Base-by-base conservation (phyloP, 2,888 invertebrate genomes). In the Polymixis lichenea region DNA sequence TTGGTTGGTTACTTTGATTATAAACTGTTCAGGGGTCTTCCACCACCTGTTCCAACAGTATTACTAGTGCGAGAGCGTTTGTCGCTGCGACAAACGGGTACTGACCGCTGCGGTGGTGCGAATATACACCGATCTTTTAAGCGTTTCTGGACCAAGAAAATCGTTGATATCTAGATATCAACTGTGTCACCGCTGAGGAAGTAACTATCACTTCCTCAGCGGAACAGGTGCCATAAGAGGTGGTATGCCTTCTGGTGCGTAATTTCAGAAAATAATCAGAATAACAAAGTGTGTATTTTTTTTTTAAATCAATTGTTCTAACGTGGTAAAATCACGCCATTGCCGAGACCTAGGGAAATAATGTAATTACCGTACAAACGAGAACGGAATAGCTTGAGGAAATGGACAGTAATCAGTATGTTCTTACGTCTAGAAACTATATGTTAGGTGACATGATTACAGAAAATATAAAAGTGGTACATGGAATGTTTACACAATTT, bases 281-380 rank as follows among this genome's bases (percentile, higher is more conserved):
- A 65, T 43, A 43, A n/a, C 2, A n/a, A n/a, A n/a, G n/a, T n/a
- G n/a, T n/a, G n/a, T n/a, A n/a, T n/a, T n/a, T n/a, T n/a, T n/a
- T n/a, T n/a, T n/a, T n/a, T n/a, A n/a, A n/a, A n/a, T n/a, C n/a
- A n/a, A n/a, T 22, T 58, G 9, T 56, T 28, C 1, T 17, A 62
- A 56, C 71, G 19, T 38, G 13, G n/a, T 51, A 62, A 28, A 51
- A 28, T 56, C 28, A 7, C 51, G 22, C 19, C 6, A 32, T 64
- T 71, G 32, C 0, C 3, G 25, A 56, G 56, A 64, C 22, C 5
- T 43, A 64, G 53, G 56, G 64, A 32, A 71, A 71, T 77, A 71
- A 43, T 17, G 62, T 64, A n/a, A 62, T 76, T 61, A 49, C 13
- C 17, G 46, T 15, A 28, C 32, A 22, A 15, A 46, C 25, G 38